Evolutionary conservation across 2,888 invertebrate genomes (phyloP).

Genomic region (Lobophora halterata): DNA sequence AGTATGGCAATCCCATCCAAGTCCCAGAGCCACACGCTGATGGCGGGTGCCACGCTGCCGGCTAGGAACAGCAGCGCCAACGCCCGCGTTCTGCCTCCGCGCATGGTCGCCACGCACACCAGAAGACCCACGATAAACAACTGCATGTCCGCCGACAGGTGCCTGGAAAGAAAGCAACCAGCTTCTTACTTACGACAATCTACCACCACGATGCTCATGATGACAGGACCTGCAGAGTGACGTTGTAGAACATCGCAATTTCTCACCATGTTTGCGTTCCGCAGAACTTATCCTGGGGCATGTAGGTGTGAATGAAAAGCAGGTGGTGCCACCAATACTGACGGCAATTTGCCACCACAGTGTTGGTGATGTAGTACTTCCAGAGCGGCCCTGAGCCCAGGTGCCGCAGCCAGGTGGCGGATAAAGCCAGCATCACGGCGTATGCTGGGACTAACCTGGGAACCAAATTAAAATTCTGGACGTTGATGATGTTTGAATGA

Average conservation of each 20-base stretch:
- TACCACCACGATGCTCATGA: too few species aligned
- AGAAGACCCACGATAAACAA: constrained; percentile 10
- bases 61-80: constrained; percentile 2
- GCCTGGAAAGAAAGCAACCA: constrained; percentile 5
- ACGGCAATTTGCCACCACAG: constrained; percentile 16
- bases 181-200: too few species aligned
- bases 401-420: constrained; percentile 30
- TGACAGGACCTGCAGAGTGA: too few species aligned
- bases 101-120: constrained; percentile 2
- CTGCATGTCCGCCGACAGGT: constrained; percentile 12
- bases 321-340: constrained; percentile 20
- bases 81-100: neutral
- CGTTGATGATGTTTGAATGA: too few species aligned
- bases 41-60: constrained; percentile 6
- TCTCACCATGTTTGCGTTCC: constrained; percentile 12
- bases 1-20: constrained; percentile 13
- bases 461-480: neutral
- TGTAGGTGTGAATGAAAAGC: constrained; percentile 20
- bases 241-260: too few species aligned
- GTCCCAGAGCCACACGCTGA: constrained; percentile 15
- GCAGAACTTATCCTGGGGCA: constrained; percentile 8
- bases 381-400: constrained; percentile 28
- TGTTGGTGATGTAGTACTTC: constrained; percentile 5
- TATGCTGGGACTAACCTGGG: constrained; percentile 12
- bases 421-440: constrained; percentile 24